Conservation (phyloP, 2,797 vertebrate species). For the Sebastes taczanowskii region DNA sequence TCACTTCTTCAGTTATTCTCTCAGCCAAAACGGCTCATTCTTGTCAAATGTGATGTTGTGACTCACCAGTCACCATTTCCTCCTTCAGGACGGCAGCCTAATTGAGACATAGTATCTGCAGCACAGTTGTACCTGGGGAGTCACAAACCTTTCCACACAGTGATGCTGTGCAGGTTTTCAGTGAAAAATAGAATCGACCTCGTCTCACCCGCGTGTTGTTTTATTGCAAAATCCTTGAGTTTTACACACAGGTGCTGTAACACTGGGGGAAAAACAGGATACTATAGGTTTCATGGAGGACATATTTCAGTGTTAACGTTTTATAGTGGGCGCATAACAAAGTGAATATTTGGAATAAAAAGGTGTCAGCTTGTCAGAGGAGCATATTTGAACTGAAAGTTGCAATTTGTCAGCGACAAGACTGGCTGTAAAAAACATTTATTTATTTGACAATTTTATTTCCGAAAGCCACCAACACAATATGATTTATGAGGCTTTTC, state of each 20-base stretch:
- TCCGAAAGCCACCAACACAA: background rate
- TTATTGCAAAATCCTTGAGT: background rate
- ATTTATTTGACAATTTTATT: background rate
- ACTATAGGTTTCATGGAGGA: background rate
- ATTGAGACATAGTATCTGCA: slow-evolving; percentile 47
- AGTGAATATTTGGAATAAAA: slow-evolving; percentile 11
- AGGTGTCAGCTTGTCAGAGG: background rate
- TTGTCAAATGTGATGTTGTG: slow-evolving; percentile 62
- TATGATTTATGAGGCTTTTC: background rate
- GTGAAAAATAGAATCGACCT: slow-evolving; percentile 7
- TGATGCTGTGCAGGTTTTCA: background rate
- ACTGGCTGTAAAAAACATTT: background rate
- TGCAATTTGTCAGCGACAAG: background rate
- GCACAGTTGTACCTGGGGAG: slow-evolving; percentile 25
- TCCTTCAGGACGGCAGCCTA: slow-evolving; percentile 7
- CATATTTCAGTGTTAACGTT: background rate
- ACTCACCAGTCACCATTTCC: slow-evolving; percentile 55
- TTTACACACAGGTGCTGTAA: background rate
- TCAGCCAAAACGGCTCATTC: slow-evolving; percentile 46
- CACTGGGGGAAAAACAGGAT: background rate
- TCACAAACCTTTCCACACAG: slow-evolving; percentile 13
- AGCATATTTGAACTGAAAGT: background rate
- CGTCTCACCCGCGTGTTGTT: background rate
- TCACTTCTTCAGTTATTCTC: slow-evolving; percentile 37
- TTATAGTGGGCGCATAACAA: background rate